These are phyloP conservation scores for Hedya salicella DNA, from an alignment of 2,888 invertebrate genomes.

Conservation along the genomic window DNA sequence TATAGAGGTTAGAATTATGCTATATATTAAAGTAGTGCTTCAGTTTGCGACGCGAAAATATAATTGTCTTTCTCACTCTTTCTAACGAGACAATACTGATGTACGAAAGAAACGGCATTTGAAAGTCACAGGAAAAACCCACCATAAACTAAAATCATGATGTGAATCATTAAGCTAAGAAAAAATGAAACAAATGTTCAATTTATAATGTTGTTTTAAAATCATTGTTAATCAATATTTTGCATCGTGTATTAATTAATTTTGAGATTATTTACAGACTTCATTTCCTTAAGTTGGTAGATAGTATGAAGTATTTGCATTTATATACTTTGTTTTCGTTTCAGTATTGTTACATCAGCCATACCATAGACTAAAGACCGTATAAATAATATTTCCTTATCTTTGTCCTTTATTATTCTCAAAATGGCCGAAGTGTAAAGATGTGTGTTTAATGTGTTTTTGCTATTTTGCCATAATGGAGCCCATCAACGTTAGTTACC, in stretches of 20 bases:
- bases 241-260: neutral
- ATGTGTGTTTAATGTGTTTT: constrained; percentile 66
- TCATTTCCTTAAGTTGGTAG: constrained; percentile 13
- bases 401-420: constrained; percentile 57
- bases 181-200: neutral
- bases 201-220: neutral
- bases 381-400: constrained; percentile 36
- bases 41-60: neutral
- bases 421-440: constrained; percentile 83
- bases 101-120: constrained; percentile 8
- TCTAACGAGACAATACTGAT: neutral
- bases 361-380: constrained; percentile 26
- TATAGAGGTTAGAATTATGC: neutral
- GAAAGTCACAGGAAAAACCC: neutral
- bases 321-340: neutral
- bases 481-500: constrained; percentile 67
- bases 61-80: neutral
- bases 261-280: neutral
- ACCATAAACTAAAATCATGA: constrained; percentile 5
- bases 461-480: constrained; percentile 76
- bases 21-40: neutral
- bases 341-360: constrained; percentile 38
- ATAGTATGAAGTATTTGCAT: neutral
- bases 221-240: neutral
- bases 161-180: neutral